Evolutionary conservation across 2,113 vertebrate species (phyloP).

Genomic region (Holacanthus passer): DNA sequence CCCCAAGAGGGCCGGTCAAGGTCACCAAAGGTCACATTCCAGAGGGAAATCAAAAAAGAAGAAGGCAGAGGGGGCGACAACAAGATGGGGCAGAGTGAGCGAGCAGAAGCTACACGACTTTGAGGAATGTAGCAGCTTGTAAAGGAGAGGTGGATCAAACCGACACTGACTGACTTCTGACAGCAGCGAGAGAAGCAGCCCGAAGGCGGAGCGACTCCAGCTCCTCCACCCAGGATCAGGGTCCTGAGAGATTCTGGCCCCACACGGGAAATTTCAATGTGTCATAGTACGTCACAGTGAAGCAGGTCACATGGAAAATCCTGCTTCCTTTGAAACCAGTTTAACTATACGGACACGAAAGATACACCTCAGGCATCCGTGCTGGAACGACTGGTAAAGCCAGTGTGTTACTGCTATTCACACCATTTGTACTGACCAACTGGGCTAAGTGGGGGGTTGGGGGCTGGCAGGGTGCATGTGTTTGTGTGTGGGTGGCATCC

Average conservation of each 20-base stretch:
- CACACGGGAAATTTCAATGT: background rate
- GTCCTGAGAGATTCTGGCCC: background rate
- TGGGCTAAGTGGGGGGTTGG: conserved; percentile 34
- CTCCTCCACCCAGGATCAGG: background rate
- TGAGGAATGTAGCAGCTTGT: conserved; percentile 66
- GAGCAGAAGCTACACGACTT: conserved; percentile 33
- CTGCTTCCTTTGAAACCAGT: background rate
- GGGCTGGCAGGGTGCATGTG: conserved; percentile 36
- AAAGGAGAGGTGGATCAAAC: conserved; percentile 1
- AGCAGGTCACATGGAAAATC: background rate
- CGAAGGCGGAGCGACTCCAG: background rate
- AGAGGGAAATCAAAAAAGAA: conserved; percentile 58
- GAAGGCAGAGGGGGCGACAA: background rate
- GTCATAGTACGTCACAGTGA: background rate
- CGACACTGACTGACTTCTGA: background rate
- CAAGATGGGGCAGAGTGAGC: conserved; percentile 28
- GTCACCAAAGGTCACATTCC: conserved; percentile 85
- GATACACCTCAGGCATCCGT: background rate
- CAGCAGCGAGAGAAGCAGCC: background rate
- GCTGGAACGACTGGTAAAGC: background rate
- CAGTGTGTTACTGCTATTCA: background rate
- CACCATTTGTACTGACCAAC: conserved; percentile 41
- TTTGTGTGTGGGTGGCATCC: conserved; percentile 63
- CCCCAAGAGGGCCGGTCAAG: conserved; percentile 79
- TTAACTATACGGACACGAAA: too few species aligned